A percentile compares a stretch with the other conserved stretches of the same genome.
These are phyloP conservation scores for Sander vitreus DNA, from an alignment of 2,113 vertebrate species.

Conservation along the genomic window DNA sequence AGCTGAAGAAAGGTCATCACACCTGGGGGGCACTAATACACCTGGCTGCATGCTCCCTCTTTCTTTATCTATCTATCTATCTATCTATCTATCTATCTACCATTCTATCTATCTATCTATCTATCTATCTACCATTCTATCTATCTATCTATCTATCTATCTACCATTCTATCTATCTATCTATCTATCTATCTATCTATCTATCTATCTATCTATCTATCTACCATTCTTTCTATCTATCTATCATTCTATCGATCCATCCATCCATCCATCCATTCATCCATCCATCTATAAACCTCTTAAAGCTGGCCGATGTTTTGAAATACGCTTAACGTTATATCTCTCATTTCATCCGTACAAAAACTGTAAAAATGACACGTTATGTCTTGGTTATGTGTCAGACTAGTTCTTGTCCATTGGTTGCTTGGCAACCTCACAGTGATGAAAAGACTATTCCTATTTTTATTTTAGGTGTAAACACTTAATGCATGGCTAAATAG, in stretches of 20 bases:
- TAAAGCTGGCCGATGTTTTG: neutral
- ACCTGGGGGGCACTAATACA: slow-evolving; percentile 61
- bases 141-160: neutral
- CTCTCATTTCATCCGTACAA: neutral
- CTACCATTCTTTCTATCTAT: slow-evolving; percentile 6
- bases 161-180: neutral
- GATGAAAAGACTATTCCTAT: neutral
- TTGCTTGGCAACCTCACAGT: neutral
- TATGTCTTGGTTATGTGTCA: neutral
- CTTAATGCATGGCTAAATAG: neutral
- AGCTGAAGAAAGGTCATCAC: slow-evolving; percentile 80
- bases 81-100: neutral
- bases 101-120: too few relatives aligned
- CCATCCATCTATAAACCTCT: neutral
- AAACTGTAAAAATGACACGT: neutral
- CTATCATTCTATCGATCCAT: neutral
- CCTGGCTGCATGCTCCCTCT: slow-evolving; percentile 39
- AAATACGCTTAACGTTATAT: too few relatives aligned
- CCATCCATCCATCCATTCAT: slow-evolving; percentile 12
- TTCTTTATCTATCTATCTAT: slow-evolving; percentile 26
- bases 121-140: neutral
- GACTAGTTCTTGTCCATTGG: neutral
- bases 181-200: too few relatives aligned
- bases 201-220: neutral
- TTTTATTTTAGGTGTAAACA: neutral